Conservation (phyloP, 2,797 vertebrate genomes). For the Rhincodon typus region DNA sequence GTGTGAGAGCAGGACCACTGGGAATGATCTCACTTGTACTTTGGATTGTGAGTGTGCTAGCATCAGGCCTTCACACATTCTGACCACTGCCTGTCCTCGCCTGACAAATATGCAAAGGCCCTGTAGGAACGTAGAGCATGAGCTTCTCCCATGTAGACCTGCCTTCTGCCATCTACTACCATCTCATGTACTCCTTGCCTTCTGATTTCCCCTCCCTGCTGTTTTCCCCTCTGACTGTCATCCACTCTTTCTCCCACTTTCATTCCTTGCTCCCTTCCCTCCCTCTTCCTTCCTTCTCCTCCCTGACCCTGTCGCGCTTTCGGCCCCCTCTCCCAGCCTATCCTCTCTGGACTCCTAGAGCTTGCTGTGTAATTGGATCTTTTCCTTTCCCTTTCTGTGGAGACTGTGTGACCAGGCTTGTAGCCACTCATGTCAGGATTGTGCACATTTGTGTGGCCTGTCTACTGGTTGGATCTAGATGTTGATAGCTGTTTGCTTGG, state of each 20-base stretch:
- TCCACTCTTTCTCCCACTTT: neutral
- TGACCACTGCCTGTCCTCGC: neutral
- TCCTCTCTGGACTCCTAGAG: neutral
- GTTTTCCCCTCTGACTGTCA: too few relatives aligned
- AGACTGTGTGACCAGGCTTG: neutral
- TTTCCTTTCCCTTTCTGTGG: neutral
- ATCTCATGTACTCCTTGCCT: neutral
- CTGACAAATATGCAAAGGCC: neutral
- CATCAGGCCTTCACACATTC: neutral
- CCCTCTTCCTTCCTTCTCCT: neutral
- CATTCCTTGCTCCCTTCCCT: neutral
- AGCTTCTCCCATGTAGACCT: neutral
- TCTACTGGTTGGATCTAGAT: neutral
- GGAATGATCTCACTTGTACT: neutral
- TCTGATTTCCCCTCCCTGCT: neutral
- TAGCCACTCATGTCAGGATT: neutral
- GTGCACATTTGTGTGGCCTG: neutral
- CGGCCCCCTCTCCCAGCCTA: neutral
- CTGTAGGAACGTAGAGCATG: neutral
- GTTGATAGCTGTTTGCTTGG: too few relatives aligned
- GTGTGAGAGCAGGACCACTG: neutral
- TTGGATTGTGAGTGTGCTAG: neutral
- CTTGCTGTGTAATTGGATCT: neutral
- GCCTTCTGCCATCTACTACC: neutral
- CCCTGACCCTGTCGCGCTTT: neutral